phyloP scores from a whole-genome alignment of 1,140 invertebrate species.

The Coelopa frigida region DNA sequence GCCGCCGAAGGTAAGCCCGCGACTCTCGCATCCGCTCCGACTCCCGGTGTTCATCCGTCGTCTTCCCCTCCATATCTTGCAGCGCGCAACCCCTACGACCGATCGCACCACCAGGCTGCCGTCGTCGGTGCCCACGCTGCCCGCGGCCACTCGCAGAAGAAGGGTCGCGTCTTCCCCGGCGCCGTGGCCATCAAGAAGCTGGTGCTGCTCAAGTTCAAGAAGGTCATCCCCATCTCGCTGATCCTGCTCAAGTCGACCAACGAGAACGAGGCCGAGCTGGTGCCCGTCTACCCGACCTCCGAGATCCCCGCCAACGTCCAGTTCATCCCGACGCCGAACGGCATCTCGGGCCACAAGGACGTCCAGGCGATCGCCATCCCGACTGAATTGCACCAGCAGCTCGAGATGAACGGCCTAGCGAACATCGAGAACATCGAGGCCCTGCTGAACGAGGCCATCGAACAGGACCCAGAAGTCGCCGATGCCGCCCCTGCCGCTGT shows the following conservation, averaged over 20 bases:
- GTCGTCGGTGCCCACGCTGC: not conserved
- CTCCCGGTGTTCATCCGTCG: too few species aligned
- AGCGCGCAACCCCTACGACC: not conserved
- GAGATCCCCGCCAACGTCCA: conserved; percentile 39
- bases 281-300: conserved; percentile 38
- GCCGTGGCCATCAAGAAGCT: conserved; percentile 40
- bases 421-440: conserved; percentile 40
- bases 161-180: conserved; percentile 35
- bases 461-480: conserved; percentile 3
- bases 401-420: conserved; percentile 32
- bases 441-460: conserved; percentile 21
- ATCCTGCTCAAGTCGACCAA: conserved; percentile 36
- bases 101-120: not conserved
- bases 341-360: conserved; percentile 39
- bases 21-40: not conserved
- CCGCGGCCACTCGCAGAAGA: conserved; percentile 17
- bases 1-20: conserved; percentile 7
- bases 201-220: conserved; percentile 40
- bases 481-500: conserved; percentile 32
- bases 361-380: conserved; percentile 41
- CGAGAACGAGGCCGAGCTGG: conserved; percentile 37
- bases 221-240: conserved; percentile 37
- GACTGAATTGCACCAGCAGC: conserved; percentile 36
- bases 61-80: not conserved
- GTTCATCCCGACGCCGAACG: conserved; percentile 40